Percentiles rank a stretch among this genome's conserved stretches.
Conservation (phyloP, 2,797 vertebrate species). For the Heliangelus exortis region DNA sequence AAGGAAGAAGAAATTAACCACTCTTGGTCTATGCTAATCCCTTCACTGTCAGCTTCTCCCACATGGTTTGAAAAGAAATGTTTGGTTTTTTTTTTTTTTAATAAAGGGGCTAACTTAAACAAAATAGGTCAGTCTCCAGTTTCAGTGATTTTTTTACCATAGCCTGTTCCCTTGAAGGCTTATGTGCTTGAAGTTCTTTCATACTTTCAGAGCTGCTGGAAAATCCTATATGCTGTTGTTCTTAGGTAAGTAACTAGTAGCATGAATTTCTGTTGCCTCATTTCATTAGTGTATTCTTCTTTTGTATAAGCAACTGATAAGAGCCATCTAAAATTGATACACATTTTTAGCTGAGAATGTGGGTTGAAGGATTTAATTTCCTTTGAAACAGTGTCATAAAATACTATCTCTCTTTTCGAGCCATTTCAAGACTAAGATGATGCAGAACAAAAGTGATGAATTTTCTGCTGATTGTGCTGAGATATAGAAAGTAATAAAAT, state of each 20-base stretch:
- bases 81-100: neutral
- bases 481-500: slow-evolving; percentile 34
- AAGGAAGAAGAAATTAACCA: neutral
- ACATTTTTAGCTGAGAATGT: neutral
- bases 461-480: slow-evolving; percentile 7
- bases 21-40: neutral
- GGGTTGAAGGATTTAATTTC: neutral
- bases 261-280: neutral
- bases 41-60: neutral
- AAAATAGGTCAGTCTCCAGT: neutral
- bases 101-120: neutral
- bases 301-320: neutral
- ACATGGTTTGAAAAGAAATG: accelerated
- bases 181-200: neutral
- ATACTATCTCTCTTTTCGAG: neutral
- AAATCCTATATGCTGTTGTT: neutral
- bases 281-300: neutral
- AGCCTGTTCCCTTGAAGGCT: neutral
- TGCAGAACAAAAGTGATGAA: neutral
- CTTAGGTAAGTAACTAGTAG: neutral
- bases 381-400: neutral
- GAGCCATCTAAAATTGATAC: neutral
- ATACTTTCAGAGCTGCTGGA: neutral
- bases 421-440: neutral
- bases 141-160: neutral